These are phyloP conservation scores for Eretmocerus hayati DNA, from an alignment of 2,888 invertebrate genomes.

Conservation along the genomic window DNA sequence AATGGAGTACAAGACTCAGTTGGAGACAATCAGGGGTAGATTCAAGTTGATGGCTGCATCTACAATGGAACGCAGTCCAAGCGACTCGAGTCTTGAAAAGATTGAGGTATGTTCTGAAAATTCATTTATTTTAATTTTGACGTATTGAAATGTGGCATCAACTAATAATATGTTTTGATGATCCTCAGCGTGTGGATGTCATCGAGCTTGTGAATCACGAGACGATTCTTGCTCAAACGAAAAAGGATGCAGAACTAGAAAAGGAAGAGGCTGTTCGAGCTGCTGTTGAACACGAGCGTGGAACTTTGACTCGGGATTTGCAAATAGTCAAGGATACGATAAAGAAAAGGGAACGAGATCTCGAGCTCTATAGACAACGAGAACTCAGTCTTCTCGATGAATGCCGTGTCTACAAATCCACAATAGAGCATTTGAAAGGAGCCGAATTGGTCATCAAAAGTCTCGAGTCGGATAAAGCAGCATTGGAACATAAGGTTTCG, in stretches of 20 bases:
- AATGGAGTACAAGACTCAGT: constrained; percentile 67
- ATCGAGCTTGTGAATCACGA: constrained; percentile 61
- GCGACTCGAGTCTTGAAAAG: constrained; percentile 71
- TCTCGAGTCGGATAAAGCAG: constrained; percentile 34
- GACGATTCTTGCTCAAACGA: constrained; percentile 60
- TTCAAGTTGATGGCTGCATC: constrained; percentile 62
- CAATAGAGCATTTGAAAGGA: constrained; percentile 58
- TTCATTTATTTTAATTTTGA: background rate
- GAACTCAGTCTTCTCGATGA: constrained; percentile 58
- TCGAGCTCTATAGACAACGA: constrained; percentile 37
- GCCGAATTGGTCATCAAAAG: constrained; percentile 52
- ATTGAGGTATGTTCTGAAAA: constrained; percentile 51
- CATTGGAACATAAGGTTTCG: constrained; percentile 29
- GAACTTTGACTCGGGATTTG: constrained; percentile 48
- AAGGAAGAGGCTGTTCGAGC: constrained; percentile 51
- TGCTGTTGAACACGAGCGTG: constrained; percentile 54
- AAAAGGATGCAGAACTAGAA: constrained; percentile 59
- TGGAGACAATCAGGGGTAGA: constrained; percentile 58
- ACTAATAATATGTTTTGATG: too few relatives aligned
- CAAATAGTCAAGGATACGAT: constrained; percentile 43
- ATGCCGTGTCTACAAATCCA: constrained; percentile 60
- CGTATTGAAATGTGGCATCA: too few relatives aligned
- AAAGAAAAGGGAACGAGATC: constrained; percentile 50
- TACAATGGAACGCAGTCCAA: constrained; percentile 69
- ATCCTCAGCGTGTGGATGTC: constrained; percentile 52